These are phyloP conservation scores for Lutraria lutraria DNA, from an alignment of 2,888 invertebrate genomes.

Conservation along the genomic window DNA sequence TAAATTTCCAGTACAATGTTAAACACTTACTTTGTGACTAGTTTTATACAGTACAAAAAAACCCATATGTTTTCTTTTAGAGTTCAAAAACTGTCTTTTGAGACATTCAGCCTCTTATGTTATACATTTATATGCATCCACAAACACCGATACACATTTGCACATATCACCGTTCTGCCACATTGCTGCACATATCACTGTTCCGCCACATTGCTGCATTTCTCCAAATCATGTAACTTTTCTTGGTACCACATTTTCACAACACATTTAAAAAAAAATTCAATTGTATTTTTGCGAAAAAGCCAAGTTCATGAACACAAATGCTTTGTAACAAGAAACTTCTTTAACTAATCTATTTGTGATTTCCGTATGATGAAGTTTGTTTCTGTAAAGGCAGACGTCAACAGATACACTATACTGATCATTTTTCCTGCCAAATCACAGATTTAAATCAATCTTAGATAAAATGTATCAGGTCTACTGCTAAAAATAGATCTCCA, in stretches of 20 bases:
- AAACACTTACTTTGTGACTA: slow-evolving; percentile 20
- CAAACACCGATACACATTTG: background rate
- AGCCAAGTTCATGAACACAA: slow-evolving; percentile 14
- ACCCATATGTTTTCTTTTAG: background rate
- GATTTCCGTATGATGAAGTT: background rate
- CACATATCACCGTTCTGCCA: background rate
- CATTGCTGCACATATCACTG: background rate
- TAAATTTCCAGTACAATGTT: background rate
- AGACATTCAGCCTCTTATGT: background rate
- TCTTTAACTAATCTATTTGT: background rate
- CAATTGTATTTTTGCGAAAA: slow-evolving; percentile 16
- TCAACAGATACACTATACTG: background rate
- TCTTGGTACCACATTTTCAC: background rate
- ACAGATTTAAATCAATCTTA: background rate
- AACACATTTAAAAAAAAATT: slow-evolving; percentile 7
- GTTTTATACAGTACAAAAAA: background rate
- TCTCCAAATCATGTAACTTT: background rate
- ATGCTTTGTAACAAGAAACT: background rate
- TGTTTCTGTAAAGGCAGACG: background rate
- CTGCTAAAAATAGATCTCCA: slow-evolving; percentile 1
- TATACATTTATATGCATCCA: background rate
- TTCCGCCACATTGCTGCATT: background rate
- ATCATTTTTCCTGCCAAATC: background rate
- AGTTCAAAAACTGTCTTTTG: background rate
- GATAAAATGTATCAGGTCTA: background rate